Evolutionary conservation across 2,888 invertebrate species (phyloP).

Genomic region (Orchesella flavescens): DNA sequence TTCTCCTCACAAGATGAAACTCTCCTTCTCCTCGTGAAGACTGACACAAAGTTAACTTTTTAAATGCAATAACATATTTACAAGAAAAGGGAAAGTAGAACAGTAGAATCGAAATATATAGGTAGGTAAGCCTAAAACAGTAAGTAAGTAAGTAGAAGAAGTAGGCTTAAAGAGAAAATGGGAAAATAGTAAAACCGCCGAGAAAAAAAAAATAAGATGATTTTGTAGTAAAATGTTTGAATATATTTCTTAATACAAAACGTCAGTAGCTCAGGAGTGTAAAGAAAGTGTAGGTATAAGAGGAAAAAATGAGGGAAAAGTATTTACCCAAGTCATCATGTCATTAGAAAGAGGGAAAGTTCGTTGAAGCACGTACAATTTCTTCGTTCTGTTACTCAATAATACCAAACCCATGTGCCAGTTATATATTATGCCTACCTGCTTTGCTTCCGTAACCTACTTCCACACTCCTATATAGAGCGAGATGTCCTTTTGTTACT

Average conservation of each 20-base stretch:
- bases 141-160: too few species aligned
- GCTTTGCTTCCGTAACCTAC: too few species aligned
- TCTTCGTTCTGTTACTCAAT: too few species aligned
- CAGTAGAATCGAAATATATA: too few species aligned
- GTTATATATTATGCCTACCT: too few species aligned
- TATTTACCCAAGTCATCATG: conserved; percentile 57
- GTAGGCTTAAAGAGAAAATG: background rate
- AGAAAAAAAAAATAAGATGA: too few species aligned
- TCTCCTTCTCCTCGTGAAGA: background rate
- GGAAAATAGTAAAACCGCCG: background rate
- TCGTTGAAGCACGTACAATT: conserved; percentile 28
- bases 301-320: conserved; percentile 11
- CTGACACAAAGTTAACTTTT: conserved; percentile 41
- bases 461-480: too few species aligned
- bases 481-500: too few species aligned
- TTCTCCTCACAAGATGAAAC: background rate
- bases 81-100: background rate
- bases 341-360: conserved; percentile 48
- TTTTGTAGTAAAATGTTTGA: too few species aligned
- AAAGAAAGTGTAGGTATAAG: background rate
- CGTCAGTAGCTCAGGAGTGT: background rate
- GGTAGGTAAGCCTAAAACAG: too few species aligned
- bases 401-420: too few species aligned
- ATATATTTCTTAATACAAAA: too few species aligned
- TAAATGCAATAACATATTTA: conserved; percentile 39